Conservation (phyloP, 2,113 vertebrate genomes). For the Pygoscelis adeliae region DNA sequence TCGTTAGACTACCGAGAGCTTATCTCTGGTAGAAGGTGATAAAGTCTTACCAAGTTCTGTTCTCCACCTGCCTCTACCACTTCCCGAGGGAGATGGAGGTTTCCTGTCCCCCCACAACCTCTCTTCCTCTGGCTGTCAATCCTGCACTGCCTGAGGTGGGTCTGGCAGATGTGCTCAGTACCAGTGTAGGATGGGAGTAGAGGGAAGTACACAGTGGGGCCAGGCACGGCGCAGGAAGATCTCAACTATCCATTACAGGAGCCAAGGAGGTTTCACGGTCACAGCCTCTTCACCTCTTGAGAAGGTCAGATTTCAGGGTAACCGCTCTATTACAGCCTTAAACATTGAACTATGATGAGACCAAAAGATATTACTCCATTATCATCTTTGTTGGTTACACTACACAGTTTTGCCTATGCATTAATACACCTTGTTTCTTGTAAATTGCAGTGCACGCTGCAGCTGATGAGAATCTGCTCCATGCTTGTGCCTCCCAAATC, state of each 20-base stretch:
- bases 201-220: neutral
- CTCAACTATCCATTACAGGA: neutral
- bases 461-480: neutral
- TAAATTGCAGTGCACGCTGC: neutral
- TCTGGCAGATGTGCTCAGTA: neutral
- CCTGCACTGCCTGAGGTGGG: neutral
- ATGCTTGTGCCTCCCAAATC: neutral
- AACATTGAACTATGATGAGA: neutral
- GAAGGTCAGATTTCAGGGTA: neutral
- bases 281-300: neutral
- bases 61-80: neutral
- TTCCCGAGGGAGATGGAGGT: neutral
- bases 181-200: neutral
- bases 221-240: neutral
- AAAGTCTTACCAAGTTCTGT: neutral
- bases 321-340: neutral
- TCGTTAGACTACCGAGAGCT: neutral
- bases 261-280: neutral
- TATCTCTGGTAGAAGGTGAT: neutral
- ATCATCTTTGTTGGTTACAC: neutral
- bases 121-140: neutral
- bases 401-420: neutral
- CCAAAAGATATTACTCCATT: neutral
- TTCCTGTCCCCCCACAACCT: neutral
- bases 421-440: neutral